Evolutionary conservation across 2,113 vertebrate genomes (phyloP).

Genomic region (Myxocyprinus asiaticus): DNA sequence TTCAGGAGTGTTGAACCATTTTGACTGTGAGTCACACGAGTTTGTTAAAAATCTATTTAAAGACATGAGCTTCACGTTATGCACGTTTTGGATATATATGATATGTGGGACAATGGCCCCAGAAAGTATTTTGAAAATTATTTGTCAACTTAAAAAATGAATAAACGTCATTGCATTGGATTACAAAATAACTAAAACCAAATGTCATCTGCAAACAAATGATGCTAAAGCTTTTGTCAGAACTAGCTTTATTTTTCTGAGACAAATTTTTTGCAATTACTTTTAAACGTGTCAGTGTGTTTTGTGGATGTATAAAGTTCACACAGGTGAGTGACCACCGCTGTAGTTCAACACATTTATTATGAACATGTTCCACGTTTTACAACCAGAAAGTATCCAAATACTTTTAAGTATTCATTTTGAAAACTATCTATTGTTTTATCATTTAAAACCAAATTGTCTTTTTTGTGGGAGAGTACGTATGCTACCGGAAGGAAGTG

Average conservation of each 20-base stretch:
- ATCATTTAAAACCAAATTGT: no score
- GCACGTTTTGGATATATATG: background rate
- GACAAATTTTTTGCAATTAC: background rate
- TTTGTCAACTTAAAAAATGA: no score
- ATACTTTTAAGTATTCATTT: no score
- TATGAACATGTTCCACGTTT: background rate
- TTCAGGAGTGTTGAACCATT: background rate
- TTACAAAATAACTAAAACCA: background rate
- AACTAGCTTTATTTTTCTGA: background rate
- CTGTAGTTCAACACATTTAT: background rate
- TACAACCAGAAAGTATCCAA: no score
- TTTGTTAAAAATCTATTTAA: background rate
- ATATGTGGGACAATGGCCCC: no score
- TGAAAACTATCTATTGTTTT: no score
- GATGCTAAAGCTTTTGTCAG: background rate
- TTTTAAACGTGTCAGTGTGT: background rate
- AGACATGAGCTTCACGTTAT: background rate
- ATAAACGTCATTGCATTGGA: background rate
- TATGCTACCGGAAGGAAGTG: constrained; percentile 52
- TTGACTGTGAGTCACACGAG: background rate
- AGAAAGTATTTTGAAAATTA: no score
- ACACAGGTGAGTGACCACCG: background rate
- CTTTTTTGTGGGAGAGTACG: constrained; percentile 29
- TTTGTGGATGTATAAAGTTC: background rate
- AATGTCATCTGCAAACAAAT: background rate